A percentile compares a stretch with the other conserved stretches of the same genome.
phyloP scores from a whole-genome alignment of 2,888 invertebrate species.

The Melanchra persicariae region DNA sequence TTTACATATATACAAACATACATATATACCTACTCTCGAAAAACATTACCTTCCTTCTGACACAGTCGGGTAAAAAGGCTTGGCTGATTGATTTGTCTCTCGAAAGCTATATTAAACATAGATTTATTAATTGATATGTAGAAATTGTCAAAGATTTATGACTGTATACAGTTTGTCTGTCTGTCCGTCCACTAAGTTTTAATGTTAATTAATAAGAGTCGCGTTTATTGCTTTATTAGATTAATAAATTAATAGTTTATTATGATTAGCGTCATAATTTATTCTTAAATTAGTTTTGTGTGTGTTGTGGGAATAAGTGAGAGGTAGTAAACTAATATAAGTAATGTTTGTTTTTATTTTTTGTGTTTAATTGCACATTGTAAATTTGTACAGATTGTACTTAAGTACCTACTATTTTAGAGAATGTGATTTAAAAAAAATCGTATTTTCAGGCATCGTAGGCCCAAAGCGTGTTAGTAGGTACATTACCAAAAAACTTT shows the following conservation, averaged over 20 bases:
- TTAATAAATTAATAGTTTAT: conserved; percentile 50
- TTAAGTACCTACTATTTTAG: too few relatives aligned
- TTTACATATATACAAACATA: too few relatives aligned
- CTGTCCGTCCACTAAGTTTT: conserved; percentile 31
- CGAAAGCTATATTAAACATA: too few relatives aligned
- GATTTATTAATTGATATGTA: conserved; percentile 42
- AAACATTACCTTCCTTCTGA: too few relatives aligned
- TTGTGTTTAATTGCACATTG: conserved; percentile 15
- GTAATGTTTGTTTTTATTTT: too few relatives aligned
- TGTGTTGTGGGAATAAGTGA: conserved; percentile 27
- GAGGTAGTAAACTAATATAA: conserved; percentile 1
- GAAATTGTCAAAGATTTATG: conserved; percentile 59
- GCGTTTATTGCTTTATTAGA: conserved; percentile 55
- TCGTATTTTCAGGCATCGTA: too few relatives aligned
- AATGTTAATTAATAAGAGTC: conserved; percentile 51
- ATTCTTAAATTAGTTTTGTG: conserved; percentile 29
- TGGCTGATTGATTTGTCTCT: too few relatives aligned
- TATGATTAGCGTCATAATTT: conserved; percentile 43
- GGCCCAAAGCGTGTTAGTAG: too few relatives aligned
- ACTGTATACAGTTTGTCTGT: conserved; percentile 20
- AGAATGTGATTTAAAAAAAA: too few relatives aligned
- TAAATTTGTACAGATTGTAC: background rate
- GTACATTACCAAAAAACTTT: too few relatives aligned
- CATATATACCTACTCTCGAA: too few relatives aligned
- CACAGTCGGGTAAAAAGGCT: too few relatives aligned